Evolutionary conservation across 2,888 invertebrate genomes (phyloP).

Genomic region (Tenthredo amoena): DNA sequence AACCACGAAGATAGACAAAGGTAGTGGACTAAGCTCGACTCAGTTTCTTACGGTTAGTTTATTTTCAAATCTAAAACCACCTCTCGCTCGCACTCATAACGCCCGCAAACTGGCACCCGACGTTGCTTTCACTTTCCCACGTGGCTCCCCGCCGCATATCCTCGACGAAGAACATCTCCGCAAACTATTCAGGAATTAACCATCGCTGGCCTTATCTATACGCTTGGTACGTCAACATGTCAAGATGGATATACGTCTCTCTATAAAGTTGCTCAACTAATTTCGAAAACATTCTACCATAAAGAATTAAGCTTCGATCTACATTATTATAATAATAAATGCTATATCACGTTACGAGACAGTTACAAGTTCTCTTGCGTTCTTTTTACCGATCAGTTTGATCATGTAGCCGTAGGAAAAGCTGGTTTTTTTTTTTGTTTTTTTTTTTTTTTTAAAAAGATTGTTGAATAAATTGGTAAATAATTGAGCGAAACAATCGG

Average conservation of each 20-base stretch:
- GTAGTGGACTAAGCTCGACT: not conserved
- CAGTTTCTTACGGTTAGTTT: constrained; percentile 2
- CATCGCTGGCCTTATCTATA: not conserved
- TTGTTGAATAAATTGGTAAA: not conserved
- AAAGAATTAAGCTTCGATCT: not conserved
- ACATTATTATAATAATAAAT: not conserved
- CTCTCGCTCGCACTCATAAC: constrained; percentile 15
- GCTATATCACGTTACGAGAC: not conserved
- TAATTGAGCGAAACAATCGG: not conserved
- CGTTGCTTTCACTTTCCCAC: constrained; percentile 74
- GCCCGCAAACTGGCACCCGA: not conserved
- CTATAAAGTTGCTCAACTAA: not conserved
- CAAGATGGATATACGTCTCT: constrained; percentile 8
- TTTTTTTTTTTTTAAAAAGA: not conserved
- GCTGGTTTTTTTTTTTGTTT: too few species aligned
- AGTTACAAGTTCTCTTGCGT: not conserved
- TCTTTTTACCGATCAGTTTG: not conserved
- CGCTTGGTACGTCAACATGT: not conserved
- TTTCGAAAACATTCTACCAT: not conserved
- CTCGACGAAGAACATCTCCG: constrained; percentile 58
- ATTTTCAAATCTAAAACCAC: not conserved
- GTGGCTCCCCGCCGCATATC: constrained; percentile 59
- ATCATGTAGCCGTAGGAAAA: not conserved
- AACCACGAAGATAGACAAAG: constrained; percentile 39
- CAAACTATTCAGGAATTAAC: constrained; percentile 38